phyloP scores from a whole-genome alignment of 2,888 invertebrate species.

The Opisthograptis luteolata region DNA sequence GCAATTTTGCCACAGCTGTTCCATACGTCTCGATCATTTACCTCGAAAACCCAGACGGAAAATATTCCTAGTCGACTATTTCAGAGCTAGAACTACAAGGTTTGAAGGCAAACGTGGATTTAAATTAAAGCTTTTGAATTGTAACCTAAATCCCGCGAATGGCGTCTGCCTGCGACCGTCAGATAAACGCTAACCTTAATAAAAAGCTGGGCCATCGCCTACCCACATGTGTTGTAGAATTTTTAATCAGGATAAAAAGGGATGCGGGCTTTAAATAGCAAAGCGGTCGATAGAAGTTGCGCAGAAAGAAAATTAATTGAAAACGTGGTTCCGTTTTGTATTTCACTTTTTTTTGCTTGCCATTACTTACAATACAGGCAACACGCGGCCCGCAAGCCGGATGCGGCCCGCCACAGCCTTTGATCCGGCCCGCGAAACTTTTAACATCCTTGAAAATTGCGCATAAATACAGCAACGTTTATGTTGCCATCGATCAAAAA shows the following conservation, averaged over 20 bases:
- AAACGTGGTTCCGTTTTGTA: conserved; percentile 35
- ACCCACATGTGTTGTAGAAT: conserved; percentile 35
- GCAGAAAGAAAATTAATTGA: conserved; percentile 41
- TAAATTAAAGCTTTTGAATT: conserved; percentile 34
- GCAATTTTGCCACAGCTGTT: background rate
- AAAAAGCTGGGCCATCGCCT: conserved; percentile 28
- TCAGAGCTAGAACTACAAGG: conserved; percentile 11
- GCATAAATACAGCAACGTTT: no score
- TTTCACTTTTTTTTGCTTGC: conserved; percentile 19
- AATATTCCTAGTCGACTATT: background rate
- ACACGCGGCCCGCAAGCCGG: no score
- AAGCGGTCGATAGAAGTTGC: conserved; percentile 29
- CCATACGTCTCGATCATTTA: no score
- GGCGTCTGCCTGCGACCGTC: conserved; percentile 30
- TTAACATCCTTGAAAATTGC: no score
- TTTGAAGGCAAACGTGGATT: conserved; percentile 12
- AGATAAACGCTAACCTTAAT: conserved; percentile 36
- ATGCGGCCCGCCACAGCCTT: no score
- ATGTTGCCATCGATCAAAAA: no score
- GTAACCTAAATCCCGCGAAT: conserved; percentile 34
- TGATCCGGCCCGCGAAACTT: no score
- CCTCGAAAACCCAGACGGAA: no score
- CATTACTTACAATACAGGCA: background rate
- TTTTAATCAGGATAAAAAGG: conserved; percentile 51
- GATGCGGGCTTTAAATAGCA: conserved; percentile 33